Percentiles rank a stretch among this genome's conserved stretches.
phyloP scores from a whole-genome alignment of 1,140 invertebrate genomes.

The Lucilia sericata region DNA sequence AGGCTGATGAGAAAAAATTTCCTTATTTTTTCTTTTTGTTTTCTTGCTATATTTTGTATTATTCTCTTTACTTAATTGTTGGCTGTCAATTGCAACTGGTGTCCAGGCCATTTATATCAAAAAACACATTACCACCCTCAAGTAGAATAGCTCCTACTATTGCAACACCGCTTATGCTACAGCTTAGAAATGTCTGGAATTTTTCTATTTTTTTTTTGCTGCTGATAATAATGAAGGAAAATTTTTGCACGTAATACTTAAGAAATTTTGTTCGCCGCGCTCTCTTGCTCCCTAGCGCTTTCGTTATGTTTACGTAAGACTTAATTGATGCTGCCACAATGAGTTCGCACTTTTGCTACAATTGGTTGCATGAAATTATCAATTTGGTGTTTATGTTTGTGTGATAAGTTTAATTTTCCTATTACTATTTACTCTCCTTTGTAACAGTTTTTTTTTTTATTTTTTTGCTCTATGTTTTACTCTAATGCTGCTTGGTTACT shows the following conservation, averaged over 20 bases:
- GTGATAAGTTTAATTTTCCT: not conserved
- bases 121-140: not conserved
- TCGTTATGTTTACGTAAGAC: not conserved
- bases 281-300: not conserved
- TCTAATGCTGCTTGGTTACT: not conserved
- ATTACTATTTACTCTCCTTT: not conserved
- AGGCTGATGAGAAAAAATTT: not conserved
- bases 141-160: not conserved
- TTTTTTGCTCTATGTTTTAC: not conserved
- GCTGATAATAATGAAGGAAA: not conserved
- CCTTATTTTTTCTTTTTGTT: not conserved
- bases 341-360: conserved; percentile 17
- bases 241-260: conserved; percentile 19
- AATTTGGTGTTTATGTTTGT: conserved; percentile 21
- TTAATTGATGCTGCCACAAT: conserved; percentile 35
- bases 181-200: no score
- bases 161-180: not conserved
- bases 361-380: conserved; percentile 38
- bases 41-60: not conserved
- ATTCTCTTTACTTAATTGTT: conserved; percentile 23
- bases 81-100: conserved; percentile 31
- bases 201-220: no score
- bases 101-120: not conserved
- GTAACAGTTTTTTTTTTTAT: not conserved
- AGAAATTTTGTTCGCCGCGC: not conserved